Percentiles rank a stretch among this genome's conserved stretches.
Conservation (phyloP, 2,113 vertebrate species). For the Crotalus tigris region DNA sequence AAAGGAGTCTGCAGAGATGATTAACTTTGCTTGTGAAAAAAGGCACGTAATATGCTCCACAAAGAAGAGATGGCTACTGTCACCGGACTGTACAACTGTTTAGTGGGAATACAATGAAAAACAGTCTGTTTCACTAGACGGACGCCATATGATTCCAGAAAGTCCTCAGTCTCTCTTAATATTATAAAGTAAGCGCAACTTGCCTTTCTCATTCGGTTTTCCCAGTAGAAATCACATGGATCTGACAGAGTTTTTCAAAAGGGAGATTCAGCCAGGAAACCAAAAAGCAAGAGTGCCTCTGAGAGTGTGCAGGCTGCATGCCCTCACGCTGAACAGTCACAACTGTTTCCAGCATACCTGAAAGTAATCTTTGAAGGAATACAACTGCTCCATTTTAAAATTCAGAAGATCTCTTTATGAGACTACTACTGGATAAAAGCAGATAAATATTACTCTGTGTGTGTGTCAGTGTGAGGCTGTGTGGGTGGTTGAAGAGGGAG, state of each 20-base stretch:
- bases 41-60: background rate
- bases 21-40: background rate
- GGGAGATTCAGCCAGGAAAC: background rate
- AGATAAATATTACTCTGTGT: background rate
- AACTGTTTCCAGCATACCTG: background rate
- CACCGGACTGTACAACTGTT: background rate
- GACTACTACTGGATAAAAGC: background rate
- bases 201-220: background rate
- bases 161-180: background rate
- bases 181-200: background rate
- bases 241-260: background rate
- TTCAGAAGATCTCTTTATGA: background rate
- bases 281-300: background rate
- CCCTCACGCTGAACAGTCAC: background rate
- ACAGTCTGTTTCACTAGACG: background rate
- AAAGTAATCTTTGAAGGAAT: background rate
- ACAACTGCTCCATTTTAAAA: background rate
- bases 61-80: background rate
- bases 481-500: no score
- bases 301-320: background rate
- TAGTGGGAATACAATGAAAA: background rate
- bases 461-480: background rate
- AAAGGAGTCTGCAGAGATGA: slow-evolving; percentile 15
- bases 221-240: background rate
- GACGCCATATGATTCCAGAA: background rate